A percentile compares a stretch with the other conserved stretches of the same genome.
Conservation (phyloP, 2,888 invertebrate genomes). For the Tillus elongatus region DNA sequence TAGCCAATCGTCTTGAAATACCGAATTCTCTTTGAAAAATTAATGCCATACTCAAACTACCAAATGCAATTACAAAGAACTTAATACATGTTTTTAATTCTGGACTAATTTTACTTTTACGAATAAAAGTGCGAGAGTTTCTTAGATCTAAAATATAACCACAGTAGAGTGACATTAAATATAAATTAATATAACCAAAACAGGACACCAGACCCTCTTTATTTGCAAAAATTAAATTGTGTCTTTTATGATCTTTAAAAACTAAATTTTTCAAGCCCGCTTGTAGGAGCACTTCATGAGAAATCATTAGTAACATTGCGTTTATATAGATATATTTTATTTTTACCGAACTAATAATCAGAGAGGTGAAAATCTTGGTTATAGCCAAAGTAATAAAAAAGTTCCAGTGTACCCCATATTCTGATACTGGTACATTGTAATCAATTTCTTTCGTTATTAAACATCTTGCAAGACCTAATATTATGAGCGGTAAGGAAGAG, state of each 20-base stretch:
- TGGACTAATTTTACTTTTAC: constrained; percentile 11
- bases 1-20: constrained; percentile 73
- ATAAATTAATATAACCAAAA: constrained; percentile 76
- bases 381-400: constrained; percentile 91
- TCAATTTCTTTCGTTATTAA: constrained; percentile 53
- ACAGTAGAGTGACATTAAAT: constrained; percentile 62
- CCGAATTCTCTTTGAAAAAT: constrained; percentile 46
- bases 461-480: constrained; percentile 57
- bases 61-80: constrained; percentile 11
- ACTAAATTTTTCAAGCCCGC: constrained; percentile 61
- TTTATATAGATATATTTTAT: constrained; percentile 46
- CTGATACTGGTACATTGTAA: constrained; percentile 82
- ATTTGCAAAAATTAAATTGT: constrained; percentile 67
- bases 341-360: constrained; percentile 49
- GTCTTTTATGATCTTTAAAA: constrained; percentile 49
- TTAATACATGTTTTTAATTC: constrained; percentile 5
- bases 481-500: constrained; percentile 43
- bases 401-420: constrained; percentile 98
- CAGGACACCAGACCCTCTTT: constrained; percentile 84
- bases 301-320: constrained; percentile 47
- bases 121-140: constrained; percentile 17
- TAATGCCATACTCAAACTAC: constrained; percentile 31
- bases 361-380: constrained; percentile 63
- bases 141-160: constrained; percentile 47
- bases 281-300: constrained; percentile 60